phyloP scores from a whole-genome alignment of 2,113 vertebrate genomes.

The Mesoclemmys tuberculata region DNA sequence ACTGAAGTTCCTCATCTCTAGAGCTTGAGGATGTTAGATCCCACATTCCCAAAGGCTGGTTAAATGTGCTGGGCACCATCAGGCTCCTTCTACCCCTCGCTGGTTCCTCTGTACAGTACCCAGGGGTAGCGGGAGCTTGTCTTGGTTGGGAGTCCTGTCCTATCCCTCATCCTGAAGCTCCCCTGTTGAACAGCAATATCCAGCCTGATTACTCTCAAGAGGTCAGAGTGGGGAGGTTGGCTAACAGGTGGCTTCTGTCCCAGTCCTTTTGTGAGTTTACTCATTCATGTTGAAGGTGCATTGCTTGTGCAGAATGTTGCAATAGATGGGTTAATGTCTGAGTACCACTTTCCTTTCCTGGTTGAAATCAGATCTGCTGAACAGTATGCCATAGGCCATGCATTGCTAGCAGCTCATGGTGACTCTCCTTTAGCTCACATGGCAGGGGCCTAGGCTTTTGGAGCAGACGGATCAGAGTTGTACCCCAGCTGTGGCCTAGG shows the following conservation, averaged over 20 bases:
- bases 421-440: neutral
- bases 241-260: too few species aligned
- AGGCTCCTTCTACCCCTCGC: neutral
- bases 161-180: too few species aligned
- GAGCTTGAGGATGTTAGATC: neutral
- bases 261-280: too few species aligned
- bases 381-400: neutral
- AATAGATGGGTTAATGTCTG: neutral
- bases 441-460: neutral
- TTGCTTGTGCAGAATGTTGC: neutral
- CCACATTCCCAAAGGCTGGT: neutral
- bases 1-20: neutral
- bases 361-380: neutral
- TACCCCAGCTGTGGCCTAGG: neutral
- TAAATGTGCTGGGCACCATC: neutral
- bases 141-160: neutral
- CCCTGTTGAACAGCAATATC: too few species aligned
- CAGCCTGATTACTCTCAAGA: too few species aligned
- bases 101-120: neutral
- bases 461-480: neutral
- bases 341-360: neutral
- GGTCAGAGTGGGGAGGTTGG: too few species aligned
- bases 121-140: neutral
- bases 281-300: neutral
- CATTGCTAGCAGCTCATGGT: neutral